Evolutionary conservation across 2,797 vertebrate genomes (phyloP).

Genomic region (Sebastes miniatus): DNA sequence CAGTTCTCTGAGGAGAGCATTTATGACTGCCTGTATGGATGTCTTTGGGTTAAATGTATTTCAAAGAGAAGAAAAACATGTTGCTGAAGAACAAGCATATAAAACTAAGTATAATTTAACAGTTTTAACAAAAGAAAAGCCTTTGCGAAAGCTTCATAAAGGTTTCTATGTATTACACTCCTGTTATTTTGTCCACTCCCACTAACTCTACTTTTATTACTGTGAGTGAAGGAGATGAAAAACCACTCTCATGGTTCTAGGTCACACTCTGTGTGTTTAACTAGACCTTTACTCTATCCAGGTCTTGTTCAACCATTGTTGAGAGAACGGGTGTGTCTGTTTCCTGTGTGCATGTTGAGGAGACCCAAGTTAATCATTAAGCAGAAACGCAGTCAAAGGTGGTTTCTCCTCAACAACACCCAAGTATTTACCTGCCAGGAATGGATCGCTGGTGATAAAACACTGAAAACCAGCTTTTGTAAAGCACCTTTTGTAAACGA

Average conservation of each 20-base stretch:
- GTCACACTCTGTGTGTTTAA: not conserved
- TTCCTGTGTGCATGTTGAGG: not conserved
- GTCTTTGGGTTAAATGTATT: no score
- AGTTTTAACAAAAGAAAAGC: not conserved
- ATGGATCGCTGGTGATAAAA: not conserved
- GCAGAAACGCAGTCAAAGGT: not conserved
- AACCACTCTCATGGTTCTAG: not conserved
- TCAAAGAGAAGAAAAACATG: no score
- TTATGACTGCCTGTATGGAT: no score
- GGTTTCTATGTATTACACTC: no score
- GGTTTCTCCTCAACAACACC: not conserved
- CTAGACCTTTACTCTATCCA: not conserved
- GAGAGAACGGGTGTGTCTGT: not conserved
- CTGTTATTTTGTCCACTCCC: not conserved
- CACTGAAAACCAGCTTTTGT: not conserved
- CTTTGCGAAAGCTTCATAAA: not conserved
- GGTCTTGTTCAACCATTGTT: not conserved
- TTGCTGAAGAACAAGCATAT: no score
- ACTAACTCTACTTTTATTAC: not conserved
- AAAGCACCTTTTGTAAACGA: conserved; percentile 95
- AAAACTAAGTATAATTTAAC: no score
- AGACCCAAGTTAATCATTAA: conserved; percentile 25
- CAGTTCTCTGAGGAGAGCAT: not conserved
- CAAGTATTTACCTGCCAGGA: not conserved
- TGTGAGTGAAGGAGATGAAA: not conserved